These are phyloP conservation scores for Xestia rhomboidea DNA, from an alignment of 2,888 invertebrate species.

Conservation along the genomic window DNA sequence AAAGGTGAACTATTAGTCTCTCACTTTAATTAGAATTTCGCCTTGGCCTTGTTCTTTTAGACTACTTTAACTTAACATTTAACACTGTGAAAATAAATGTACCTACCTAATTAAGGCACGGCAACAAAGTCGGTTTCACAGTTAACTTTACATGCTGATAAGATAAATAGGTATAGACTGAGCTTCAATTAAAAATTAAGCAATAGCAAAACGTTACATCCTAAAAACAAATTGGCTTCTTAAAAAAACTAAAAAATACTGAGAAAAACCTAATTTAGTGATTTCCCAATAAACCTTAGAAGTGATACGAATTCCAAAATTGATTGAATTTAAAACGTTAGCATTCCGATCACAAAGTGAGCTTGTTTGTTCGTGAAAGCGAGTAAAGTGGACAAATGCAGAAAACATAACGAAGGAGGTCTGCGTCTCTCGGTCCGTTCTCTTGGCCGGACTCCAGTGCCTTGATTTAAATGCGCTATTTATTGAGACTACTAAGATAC, in stretches of 20 bases:
- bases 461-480: conserved; percentile 85
- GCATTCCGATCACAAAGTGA: conserved; percentile 82
- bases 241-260: conserved; percentile 2
- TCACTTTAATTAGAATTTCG: conserved; percentile 66
- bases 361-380: conserved; percentile 86
- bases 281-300: conserved; percentile 49
- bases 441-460: conserved; percentile 84
- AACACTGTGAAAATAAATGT: conserved; percentile 17
- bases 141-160: not conserved
- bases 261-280: conserved; percentile 60
- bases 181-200: not conserved
- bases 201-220: not conserved
- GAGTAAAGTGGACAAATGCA: conserved; percentile 86
- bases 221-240: not conserved
- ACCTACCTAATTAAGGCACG: not conserved
- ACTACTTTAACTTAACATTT: conserved; percentile 21
- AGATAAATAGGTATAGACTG: not conserved
- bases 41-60: conserved; percentile 58
- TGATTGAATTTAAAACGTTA: conserved; percentile 75
- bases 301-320: conserved; percentile 64
- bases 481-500: conserved; percentile 74
- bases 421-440: conserved; percentile 68
- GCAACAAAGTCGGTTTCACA: not conserved
- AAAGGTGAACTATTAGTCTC: conserved; percentile 58
- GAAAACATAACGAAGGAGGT: conserved; percentile 82